Percentiles rank a stretch among this genome's conserved stretches.
These are phyloP conservation scores for Catocala sponsa DNA, from an alignment of 2,888 invertebrate genomes.

Conservation along the genomic window DNA sequence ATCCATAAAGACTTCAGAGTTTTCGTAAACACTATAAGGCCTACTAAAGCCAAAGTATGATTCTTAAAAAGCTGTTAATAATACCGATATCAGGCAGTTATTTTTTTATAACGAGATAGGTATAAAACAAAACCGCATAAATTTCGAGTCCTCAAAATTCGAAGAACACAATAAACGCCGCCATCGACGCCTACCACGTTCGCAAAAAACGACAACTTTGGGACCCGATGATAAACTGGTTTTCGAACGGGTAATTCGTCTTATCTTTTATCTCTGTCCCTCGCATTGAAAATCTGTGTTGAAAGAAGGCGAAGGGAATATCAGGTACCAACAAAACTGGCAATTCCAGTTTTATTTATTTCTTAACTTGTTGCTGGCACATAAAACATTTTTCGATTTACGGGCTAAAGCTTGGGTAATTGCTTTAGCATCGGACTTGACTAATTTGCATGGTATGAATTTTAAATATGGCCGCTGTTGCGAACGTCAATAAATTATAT, in stretches of 20 bases:
- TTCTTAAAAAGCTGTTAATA: conserved; percentile 24
- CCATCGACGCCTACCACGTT: conserved; percentile 79
- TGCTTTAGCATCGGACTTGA: conserved; percentile 68
- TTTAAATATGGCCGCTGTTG: conserved; percentile 69
- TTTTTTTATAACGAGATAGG: conserved; percentile 38
- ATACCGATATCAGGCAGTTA: conserved; percentile 32
- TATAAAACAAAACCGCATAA: conserved; percentile 48
- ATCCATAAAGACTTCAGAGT: neutral
- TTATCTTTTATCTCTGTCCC: conserved; percentile 59
- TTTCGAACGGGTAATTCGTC: conserved; percentile 75
- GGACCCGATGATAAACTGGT: conserved; percentile 83
- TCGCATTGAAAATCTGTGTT: conserved; percentile 13
- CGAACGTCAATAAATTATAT: conserved; percentile 59
- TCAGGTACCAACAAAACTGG: conserved; percentile 65
- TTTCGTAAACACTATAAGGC: neutral
- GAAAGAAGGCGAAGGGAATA: conserved; percentile 53
- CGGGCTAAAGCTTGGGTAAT: conserved; percentile 69
- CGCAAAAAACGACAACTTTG: conserved; percentile 72
- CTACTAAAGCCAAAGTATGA: conserved; percentile 1
- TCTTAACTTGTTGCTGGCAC: conserved; percentile 82
- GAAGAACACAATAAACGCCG: conserved; percentile 71
- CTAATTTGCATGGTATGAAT: conserved; percentile 77
- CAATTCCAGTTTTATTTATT: conserved; percentile 80
- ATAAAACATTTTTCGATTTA: conserved; percentile 82
- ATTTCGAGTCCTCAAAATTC: conserved; percentile 65